Conservation (phyloP, 1,140 invertebrate genomes). For the Zaprionus ornatus region DNA sequence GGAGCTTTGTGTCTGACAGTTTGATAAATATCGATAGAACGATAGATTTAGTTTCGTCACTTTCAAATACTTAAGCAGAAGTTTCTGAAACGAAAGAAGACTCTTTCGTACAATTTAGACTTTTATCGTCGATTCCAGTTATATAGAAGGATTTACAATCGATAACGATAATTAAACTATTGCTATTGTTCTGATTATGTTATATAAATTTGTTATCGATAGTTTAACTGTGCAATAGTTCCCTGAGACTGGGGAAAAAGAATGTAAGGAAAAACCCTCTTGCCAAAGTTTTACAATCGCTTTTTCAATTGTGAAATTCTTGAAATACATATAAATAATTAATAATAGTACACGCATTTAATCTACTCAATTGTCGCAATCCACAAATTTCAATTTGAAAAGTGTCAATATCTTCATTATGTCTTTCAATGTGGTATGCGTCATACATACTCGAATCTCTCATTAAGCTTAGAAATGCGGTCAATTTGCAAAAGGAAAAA, state of each 20-base stretch:
- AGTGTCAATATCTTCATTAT: conserved; percentile 35
- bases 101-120: too few species aligned
- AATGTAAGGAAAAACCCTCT: not conserved
- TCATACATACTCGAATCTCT: conserved; percentile 28
- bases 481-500: conserved; percentile 23
- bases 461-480: conserved; percentile 40
- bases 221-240: too few species aligned
- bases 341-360: conserved; percentile 8
- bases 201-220: not conserved
- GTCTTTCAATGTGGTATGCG: conserved; percentile 36
- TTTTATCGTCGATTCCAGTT: too few species aligned
- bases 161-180: too few species aligned
- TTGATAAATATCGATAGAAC: conserved; percentile 13
- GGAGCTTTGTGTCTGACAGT: not conserved
- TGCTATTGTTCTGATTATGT: too few species aligned
- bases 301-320: not conserved
- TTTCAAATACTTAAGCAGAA: not conserved
- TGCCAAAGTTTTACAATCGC: not conserved
- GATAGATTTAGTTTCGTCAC: not conserved
- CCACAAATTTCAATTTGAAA: conserved; percentile 25
- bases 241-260: too few species aligned
- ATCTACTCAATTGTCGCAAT: conserved; percentile 21
- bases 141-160: too few species aligned
- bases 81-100: not conserved
- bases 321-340: not conserved